Evolutionary conservation across 2,888 invertebrate genomes (phyloP), one percentile per base, ranked within the genome.

Genomic region (Machimus rusticus): DNA sequence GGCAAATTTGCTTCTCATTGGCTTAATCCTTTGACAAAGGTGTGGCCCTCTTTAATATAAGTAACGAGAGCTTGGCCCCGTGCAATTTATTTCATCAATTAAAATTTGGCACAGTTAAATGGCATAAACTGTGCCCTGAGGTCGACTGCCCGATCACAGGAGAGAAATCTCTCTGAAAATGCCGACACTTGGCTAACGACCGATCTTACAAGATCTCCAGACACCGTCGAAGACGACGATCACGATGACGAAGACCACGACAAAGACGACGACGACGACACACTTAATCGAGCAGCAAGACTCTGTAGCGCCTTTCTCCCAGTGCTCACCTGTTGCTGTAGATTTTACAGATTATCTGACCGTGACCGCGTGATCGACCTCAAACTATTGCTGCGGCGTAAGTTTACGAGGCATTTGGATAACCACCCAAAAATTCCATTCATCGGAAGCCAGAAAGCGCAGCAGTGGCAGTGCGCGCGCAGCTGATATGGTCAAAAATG

Each of bases 371-470:
- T 55, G 81, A 51, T 31, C 55, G 81, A 55, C 81, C 81, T 81
- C 81, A 81, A 81, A 81, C 81, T 55, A 81, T 81, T 31, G 78
- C 23, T 81, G 55, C 28, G 34, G 23, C 55, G n/a, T 43, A 31
- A 51, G 55, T 81, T 81, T 55, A 81, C 81, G 81, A 51, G 81
- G 55, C 51, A 16, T 81, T 55, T 81, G 55, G 81, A 55, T 55
- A 34, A 81, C 55, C 81, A 81, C 55, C 55, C 81, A 16, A 81
- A 81, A 81, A 81, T 81, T 81, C 55, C 81, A 81, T 81, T 81
- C 81, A 55, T 66, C 66, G 19, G 3, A 28, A 19, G 9, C 23
- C 66, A 28, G 28, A 66, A 66, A 66, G 66, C 66, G 66, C 66
- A 66, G 23, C 66, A 19, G 51, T 16, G n/a, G n/a, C n/a, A n/a